Base-by-base conservation (phyloP, 2,888 invertebrate species). In the Thelaira solivaga region DNA sequence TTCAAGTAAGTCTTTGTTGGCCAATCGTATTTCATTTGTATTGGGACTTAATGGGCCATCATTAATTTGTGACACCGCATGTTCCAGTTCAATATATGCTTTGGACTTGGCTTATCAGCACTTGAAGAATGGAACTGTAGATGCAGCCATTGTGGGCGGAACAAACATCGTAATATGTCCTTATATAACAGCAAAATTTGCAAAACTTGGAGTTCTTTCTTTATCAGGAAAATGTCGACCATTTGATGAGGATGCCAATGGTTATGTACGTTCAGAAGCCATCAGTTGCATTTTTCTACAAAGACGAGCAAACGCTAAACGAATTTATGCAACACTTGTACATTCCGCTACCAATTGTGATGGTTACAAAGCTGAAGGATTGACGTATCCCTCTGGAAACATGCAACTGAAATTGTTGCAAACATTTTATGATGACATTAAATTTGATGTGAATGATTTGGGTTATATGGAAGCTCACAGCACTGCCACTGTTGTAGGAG, bases 81-180 rank as follows among this genome's bases (percentile, higher is more conserved):
- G 98, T 87, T 97, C 97, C 11, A 97, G 97, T 64, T 95, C 97
- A n/a, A 91, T 97, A 81, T 93, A 95, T 82, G 97, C 97, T 0
- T 82, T 98, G 67, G 95, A 97, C 83, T 93, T 94, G 79, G 96
- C 95, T 16, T 95, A 93, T 87, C 91, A 91, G 51, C 92, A 95
- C 0, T 92, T 97, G 51, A 90, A 94, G 34, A 92, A 92, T 80
- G 97, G 96, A 0, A 92, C 93, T 76, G 96, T 97, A 84, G 97
- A 98, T 78, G 91, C 94, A 0, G 98, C 97, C 0, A 92, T 98
- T 65, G 96, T 98, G 2, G 97, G 95, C 4, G 97, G 97, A 0
- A 91, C 94, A 13, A 96, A 95, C 87, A 89, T 98, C 22, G 94
- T 95, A 83, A 90, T 97, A 1, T 96, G 96, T 90, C 97, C 98